These are phyloP conservation scores for Urophycis tenuis DNA, from an alignment of 2,797 vertebrate species.

Conservation along the genomic window DNA sequence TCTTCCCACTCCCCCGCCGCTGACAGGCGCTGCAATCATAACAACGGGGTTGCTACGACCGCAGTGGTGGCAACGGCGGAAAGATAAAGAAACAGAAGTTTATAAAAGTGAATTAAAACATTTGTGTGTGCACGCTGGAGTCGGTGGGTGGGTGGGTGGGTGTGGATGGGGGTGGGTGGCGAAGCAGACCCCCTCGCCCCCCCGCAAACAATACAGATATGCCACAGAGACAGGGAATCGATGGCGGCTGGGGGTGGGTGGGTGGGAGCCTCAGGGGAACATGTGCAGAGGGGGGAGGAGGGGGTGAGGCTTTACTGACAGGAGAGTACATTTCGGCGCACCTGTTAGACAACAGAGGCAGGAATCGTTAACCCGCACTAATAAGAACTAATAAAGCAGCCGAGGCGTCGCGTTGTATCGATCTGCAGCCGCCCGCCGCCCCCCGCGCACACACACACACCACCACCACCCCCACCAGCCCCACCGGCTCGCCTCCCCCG, in stretches of 20 bases:
- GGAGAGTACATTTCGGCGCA: neutral
- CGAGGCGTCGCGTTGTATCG: constrained; percentile 49
- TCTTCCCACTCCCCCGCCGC: neutral
- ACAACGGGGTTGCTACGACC: neutral
- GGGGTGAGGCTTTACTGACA: neutral
- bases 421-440: constrained; percentile 35
- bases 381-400: constrained; percentile 58
- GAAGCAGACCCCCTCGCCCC: neutral
- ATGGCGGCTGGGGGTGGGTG: too few relatives aligned
- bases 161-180: too few relatives aligned
- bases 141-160: neutral
- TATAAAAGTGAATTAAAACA: neutral
- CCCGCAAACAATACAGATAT: neutral
- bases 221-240: neutral
- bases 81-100: neutral
- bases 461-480: neutral
- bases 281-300: constrained; percentile 3
- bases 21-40: neutral
- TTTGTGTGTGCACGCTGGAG: neutral
- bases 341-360: constrained; percentile 29
- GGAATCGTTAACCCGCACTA: constrained; percentile 49
- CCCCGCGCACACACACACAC: neutral
- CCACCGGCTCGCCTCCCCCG: neutral
- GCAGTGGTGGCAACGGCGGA: neutral
- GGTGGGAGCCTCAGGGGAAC: neutral